Conservation (phyloP, 2,888 invertebrate genomes). For the Ligdia adustata region DNA sequence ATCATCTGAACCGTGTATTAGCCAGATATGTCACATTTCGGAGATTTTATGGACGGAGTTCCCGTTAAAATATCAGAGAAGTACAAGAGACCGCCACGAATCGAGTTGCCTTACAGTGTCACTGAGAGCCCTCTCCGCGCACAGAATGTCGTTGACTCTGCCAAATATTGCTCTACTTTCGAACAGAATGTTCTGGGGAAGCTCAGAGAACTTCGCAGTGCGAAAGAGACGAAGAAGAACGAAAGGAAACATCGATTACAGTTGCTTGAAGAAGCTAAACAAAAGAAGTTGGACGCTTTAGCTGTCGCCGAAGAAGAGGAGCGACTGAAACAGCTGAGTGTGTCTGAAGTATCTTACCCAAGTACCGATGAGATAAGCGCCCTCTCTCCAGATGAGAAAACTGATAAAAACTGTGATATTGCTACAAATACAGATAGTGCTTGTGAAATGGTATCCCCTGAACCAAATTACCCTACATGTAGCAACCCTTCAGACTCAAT, state of each 20-base stretch:
- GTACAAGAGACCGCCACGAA: constrained; percentile 90
- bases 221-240: constrained; percentile 85
- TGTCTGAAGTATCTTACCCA: constrained; percentile 85
- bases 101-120: constrained; percentile 80
- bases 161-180: constrained; percentile 86
- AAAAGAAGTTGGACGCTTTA: constrained; percentile 79
- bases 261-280: constrained; percentile 82
- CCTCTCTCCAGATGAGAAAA: constrained; percentile 78
- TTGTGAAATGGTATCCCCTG: constrained; percentile 42
- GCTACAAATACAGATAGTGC: constrained; percentile 51
- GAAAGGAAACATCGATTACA: constrained; percentile 85
- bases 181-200: constrained; percentile 89
- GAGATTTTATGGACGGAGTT: constrained; percentile 91
- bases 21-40: constrained; percentile 79
- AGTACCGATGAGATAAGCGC: constrained; percentile 84
- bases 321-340: constrained; percentile 81
- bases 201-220: constrained; percentile 88
- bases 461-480: constrained; percentile 47
- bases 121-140: constrained; percentile 63
- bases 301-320: constrained; percentile 78
- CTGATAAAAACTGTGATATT: constrained; percentile 65
- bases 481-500: constrained; percentile 52
- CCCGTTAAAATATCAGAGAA: constrained; percentile 95
- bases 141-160: constrained; percentile 64
- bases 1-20: constrained; percentile 49